Base-by-base conservation (phyloP, 1,140 invertebrate genomes). In the Rhopalosiphum padi region DNA sequence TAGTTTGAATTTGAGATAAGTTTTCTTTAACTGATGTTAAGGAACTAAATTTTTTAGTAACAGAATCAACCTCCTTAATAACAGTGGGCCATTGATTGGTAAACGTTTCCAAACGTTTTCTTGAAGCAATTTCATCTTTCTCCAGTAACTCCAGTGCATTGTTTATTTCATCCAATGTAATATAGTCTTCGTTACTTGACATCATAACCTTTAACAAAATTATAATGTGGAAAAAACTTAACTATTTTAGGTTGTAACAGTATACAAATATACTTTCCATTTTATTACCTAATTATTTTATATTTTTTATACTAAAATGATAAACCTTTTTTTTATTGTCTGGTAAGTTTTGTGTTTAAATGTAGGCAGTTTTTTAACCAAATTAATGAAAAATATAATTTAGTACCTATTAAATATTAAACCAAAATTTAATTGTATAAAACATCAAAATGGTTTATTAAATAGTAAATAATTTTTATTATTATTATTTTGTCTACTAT, bases 1-100 rank as follows among this genome's bases (percentile, higher is more conserved):
- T 86, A 8, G n/a, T 93, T 93, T 86, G 68, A 37, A 93, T 86
- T 55, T 93, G 91, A 41, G 48, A 99, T 95, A 97, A 97, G 25
- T 93, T 93, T 41, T 53, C 48, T 93, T 86, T 53, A 21, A 93
- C 2, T 22, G 82, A 53, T 8, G 53, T 53, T 41, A 93, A 55
- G 21, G 91, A n/a, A 23, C 46, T 41, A 41, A 93, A 93, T 37
- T 86, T 83, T 86, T 93, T 51, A 22, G 77, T 55, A 21, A 93
- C 91, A 2, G 23, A 86, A 3, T 93, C 91, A 53, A 93, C 21
- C 6, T 93, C 91, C 18, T 86, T 55, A 43, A 93, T 53, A 55
- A 93, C 91, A 48, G 11, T 53, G 37, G 51, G 91, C 91, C 91
- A 93, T 51, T 86, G 43, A 43, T 93, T 53, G 18, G 91, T 55